Conservation (phyloP, 2,888 invertebrate species). For the Drosophila limbata region DNA sequence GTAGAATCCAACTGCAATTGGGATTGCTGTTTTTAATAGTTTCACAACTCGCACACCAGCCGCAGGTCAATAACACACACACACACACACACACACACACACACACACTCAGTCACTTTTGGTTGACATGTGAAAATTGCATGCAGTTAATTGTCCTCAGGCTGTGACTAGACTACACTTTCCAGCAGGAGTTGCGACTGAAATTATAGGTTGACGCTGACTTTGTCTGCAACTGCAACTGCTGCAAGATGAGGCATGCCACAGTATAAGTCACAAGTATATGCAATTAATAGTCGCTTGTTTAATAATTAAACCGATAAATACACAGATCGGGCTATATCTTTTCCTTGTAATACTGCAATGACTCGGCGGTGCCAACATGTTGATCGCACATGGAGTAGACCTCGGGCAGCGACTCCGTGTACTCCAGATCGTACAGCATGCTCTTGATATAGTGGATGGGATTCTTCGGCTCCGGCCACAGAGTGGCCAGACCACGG, state of each 20-base stretch:
- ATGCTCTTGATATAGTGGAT: constrained; percentile 43
- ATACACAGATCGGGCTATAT: constrained; percentile 23
- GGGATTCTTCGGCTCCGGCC: constrained; percentile 61
- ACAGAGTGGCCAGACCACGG: constrained; percentile 57
- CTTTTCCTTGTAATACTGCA: constrained; percentile 31
- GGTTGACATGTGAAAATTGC: constrained; percentile 72
- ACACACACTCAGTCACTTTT: constrained; percentile 20
- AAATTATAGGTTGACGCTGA: constrained; percentile 36
- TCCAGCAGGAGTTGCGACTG: constrained; percentile 26
- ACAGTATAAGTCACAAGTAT: constrained; percentile 6
- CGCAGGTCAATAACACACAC: constrained; percentile 47
- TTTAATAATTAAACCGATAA: constrained; percentile 30
- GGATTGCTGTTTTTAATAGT: constrained; percentile 63
- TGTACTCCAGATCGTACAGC: constrained; percentile 28
- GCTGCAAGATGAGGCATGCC: constrained; percentile 13
- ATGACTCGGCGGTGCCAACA: constrained; percentile 58
- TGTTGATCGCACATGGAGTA: constrained; percentile 38
- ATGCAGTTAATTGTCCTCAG: constrained; percentile 75
- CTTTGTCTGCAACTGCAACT: constrained; percentile 24
- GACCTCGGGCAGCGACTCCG: accelerated
- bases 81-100: constrained; percentile 24
- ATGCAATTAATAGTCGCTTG: constrained; percentile 18
- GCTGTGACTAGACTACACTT: constrained; percentile 44
- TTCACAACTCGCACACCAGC: constrained; percentile 35
- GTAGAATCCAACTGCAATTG: constrained; percentile 54